These are phyloP conservation scores for Tetragnatha versicolor DNA, from an alignment of 1,140 invertebrate genomes.

Conservation along the genomic window DNA sequence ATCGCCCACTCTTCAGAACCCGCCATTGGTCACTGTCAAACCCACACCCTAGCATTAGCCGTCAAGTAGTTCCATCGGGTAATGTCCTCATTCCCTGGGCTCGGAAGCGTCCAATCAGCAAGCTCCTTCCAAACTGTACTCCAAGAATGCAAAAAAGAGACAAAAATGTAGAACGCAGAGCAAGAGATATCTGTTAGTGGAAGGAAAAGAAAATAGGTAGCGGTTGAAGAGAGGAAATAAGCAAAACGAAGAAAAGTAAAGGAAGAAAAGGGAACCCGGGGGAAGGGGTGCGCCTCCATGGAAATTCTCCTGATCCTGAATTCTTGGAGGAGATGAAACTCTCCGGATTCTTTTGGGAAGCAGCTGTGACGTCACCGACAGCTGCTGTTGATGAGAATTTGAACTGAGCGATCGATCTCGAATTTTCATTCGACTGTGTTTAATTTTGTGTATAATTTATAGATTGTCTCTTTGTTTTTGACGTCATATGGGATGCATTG, in stretches of 20 bases:
- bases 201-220: background rate
- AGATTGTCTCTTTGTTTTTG: background rate
- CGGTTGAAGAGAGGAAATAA: background rate
- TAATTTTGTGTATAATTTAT: slow-evolving; percentile 24
- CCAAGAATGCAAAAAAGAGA: background rate
- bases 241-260: background rate
- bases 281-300: slow-evolving; percentile 13
- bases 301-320: slow-evolving; percentile 35
- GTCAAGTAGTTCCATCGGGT: no score
- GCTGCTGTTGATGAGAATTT: slow-evolving; percentile 48
- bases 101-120: slow-evolving; percentile 4
- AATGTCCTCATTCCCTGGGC: background rate
- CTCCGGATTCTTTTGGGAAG: background rate
- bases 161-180: slow-evolving; percentile 15
- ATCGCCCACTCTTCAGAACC: no score
- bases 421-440: slow-evolving; percentile 16
- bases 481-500: background rate
- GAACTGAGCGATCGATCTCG: slow-evolving; percentile 25
- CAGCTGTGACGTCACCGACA: slow-evolving; percentile 44
- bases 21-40: no score
- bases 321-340: slow-evolving; percentile 37
- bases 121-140: background rate
- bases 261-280: background rate
- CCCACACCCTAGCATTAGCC: no score
- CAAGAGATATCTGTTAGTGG: slow-evolving; percentile 13